These are phyloP conservation scores for Dynastes hyllus DNA, from an alignment of 2,888 invertebrate genomes.

Conservation along the genomic window DNA sequence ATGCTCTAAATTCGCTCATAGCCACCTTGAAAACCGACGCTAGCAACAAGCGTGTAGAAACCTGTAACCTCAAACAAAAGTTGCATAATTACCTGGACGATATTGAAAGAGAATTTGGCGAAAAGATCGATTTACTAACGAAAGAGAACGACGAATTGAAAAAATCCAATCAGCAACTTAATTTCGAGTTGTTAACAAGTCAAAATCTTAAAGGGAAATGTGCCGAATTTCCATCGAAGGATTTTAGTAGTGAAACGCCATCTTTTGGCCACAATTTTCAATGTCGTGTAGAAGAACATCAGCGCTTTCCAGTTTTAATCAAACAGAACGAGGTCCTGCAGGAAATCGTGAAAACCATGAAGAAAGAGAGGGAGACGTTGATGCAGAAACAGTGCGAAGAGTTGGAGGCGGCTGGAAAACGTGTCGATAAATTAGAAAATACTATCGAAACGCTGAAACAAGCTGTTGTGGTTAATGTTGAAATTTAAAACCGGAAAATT, in stretches of 20 bases:
- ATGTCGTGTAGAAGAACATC: slow-evolving; percentile 52
- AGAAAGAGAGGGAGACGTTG: slow-evolving; percentile 53
- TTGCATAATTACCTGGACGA: slow-evolving; percentile 40
- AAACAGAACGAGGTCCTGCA: slow-evolving; percentile 57
- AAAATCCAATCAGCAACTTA: slow-evolving; percentile 40
- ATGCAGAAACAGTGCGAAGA: slow-evolving; percentile 36
- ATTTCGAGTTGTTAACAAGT: slow-evolving; percentile 34
- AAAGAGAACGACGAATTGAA: slow-evolving; percentile 44
- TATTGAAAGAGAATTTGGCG: slow-evolving; percentile 45
- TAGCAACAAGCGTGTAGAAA: slow-evolving; percentile 36
- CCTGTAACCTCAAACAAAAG: slow-evolving; percentile 41
- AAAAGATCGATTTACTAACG: slow-evolving; percentile 43
- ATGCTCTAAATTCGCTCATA: slow-evolving; percentile 50
- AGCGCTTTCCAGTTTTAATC: slow-evolving; percentile 52
- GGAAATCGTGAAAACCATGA: slow-evolving; percentile 58
- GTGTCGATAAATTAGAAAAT: slow-evolving; percentile 55
- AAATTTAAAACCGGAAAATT: not conserved
- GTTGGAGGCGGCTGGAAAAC: slow-evolving; percentile 50
- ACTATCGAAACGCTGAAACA: slow-evolving; percentile 48
- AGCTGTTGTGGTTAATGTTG: not conserved
- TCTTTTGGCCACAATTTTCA: slow-evolving; percentile 3
- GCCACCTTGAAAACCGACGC: slow-evolving; percentile 44
- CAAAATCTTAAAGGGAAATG: slow-evolving; percentile 38
- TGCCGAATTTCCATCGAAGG: not conserved
- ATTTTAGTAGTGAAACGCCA: not conserved